Evolutionary conservation across 92 coral and sea anemone genomes (phyloP), one percentile per base, ranked within the genome.

Genomic region (Plumapathes pennacea): DNA sequence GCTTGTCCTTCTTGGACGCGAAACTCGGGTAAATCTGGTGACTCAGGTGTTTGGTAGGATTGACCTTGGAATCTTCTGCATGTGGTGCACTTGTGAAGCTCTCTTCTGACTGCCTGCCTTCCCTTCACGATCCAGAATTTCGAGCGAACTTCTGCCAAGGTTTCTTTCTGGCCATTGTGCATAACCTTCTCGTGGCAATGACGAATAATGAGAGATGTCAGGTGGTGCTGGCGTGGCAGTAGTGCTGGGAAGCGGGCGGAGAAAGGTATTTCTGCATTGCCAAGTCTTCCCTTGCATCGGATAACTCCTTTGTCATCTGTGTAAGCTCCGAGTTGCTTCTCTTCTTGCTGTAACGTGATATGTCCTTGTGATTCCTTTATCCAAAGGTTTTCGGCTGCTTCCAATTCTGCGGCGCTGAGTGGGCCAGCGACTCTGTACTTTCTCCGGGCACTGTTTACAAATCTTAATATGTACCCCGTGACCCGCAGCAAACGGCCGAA

Each of bases 361-460:
- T 17, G 21, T 53, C 24, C 4, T 8, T 53, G 60, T 5, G 24
- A 6, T 53, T 53, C 60, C 24, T 30, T 53, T 1, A 53, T 53
- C 42, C 60, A 53, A 10, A 53, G 5, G 24, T 7, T 31, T 32
- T 53, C 60, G 19, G 60, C 10, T n/a, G 10, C 26, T 53, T 53
- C 60, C 38, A 53, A 5, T 53, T 53, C 60, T 43, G 19, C 24
- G 32, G 60, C 24, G 24, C 41, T 53, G 60, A 53, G 60, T 53
- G 60, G 5, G n/a, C 60, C 60, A 2, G 18, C 10, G 4, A 53
- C 13, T 53, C 27, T 53, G 38, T 32, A 5, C 8, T 53, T 53
- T 3, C 21, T 8, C 14, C 23, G 60, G 0, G 4, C 14, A 32
- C 14, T 54, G 26, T 54, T 27, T 7, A 32, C 25, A 33, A 54